Base-by-base conservation (phyloP, 2,113 vertebrate genomes). In the Gorsachius goisagi region DNA sequence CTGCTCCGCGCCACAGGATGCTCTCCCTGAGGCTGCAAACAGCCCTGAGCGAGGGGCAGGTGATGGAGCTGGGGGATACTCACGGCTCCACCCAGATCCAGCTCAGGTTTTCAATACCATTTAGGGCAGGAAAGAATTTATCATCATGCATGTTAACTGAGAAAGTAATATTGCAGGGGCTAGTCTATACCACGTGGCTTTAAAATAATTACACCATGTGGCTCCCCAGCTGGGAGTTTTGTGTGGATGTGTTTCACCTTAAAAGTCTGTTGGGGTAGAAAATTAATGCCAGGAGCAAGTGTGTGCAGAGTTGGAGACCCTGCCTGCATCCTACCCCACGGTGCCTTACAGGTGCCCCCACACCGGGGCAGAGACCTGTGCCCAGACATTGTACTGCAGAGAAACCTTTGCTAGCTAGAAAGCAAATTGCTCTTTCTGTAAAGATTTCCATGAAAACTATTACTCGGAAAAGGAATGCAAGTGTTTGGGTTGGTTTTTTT, bases 131-230 rank as follows among this genome's bases (percentile, higher is more conserved):
- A 45, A 69, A 28, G 44, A 41, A 27, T 85, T 81, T 75, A 47
- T 41, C 33, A 15, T 30, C 63, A 15, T 2, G 0, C n/a, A 3
- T 1, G 26, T 35, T 27, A 52, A 49, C 39, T 30, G 60, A 16
- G 26, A 67, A 20, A 75, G 64, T 14, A 41, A 21, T 9, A 12
- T 11, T 7, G 24, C 62, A 60, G 69, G 58, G 55, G 24, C 44
- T 41, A 22, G 32, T 17, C 63, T n/a, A 2, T 4, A 7, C 58
- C 90, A 26, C 10, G 3, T 21, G 92, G 17, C 76, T 89, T 64
- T 45, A 56, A 2, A 68, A 45, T 44, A 39, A 74, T 41, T 12
- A 45, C 2, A 7, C 15, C 1, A 0, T 5, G 63, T 17, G 45
- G 49, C 49, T 55, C 50, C 62, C 93, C 32, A 73, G 6, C 53